These are phyloP conservation scores for Panurus biarmicus DNA, from an alignment of 2,113 vertebrate genomes.

Conservation along the genomic window DNA sequence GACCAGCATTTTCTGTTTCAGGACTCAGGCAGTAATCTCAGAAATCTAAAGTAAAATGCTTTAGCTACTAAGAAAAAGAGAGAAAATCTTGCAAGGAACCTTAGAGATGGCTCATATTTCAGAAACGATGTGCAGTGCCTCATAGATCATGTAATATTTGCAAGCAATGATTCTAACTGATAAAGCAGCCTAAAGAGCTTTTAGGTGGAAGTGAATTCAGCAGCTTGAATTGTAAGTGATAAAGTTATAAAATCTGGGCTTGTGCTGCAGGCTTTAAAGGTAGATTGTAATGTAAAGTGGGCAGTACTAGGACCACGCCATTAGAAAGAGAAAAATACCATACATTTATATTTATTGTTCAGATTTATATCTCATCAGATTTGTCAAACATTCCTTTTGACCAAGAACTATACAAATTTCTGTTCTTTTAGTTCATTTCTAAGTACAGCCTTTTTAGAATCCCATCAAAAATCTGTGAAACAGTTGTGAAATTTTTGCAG, in stretches of 20 bases:
- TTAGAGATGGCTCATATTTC: background rate
- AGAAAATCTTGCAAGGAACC: background rate
- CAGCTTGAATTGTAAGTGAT: background rate
- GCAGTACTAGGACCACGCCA: background rate
- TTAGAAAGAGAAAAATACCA: background rate
- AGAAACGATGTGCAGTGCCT: background rate
- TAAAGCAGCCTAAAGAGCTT: background rate
- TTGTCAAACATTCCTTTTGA: background rate
- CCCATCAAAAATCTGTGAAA: background rate
- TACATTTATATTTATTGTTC: background rate
- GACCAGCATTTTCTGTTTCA: background rate
- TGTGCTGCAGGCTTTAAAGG: background rate
- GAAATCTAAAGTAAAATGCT: background rate
- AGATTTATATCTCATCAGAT: background rate
- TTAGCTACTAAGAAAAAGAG: background rate
- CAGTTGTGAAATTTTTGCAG: background rate
- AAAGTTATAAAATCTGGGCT: background rate
- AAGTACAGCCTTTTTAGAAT: background rate
- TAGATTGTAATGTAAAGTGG: background rate
- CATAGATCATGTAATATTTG: background rate
- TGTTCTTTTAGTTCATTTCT: background rate
- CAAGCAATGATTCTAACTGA: background rate
- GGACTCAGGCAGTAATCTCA: background rate
- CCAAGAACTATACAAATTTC: accelerated
- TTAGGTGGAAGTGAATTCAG: background rate